A percentile compares a stretch with the other conserved stretches of the same genome.
Evolutionary conservation across 1,140 invertebrate species (phyloP).

Genomic region (Anastrepha ludens): DNA sequence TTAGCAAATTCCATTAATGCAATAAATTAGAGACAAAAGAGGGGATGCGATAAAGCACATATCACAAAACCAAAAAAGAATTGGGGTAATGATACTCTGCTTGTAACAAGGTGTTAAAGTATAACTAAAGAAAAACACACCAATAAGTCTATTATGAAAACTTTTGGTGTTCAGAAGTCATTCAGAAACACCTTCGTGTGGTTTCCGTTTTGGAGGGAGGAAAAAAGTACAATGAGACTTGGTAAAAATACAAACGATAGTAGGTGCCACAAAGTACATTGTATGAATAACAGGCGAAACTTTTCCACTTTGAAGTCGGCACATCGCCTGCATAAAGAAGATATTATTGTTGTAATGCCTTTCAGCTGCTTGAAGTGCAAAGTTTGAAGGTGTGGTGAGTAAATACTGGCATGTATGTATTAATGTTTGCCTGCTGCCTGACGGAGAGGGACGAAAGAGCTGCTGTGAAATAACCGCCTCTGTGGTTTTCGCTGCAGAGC

Average conservation of each 20-base stretch:
- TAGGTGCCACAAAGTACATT: not conserved
- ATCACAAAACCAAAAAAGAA: not conserved
- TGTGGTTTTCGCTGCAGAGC: not conserved
- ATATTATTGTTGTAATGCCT: not conserved
- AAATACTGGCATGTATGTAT: not conserved
- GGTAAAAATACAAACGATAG: not conserved
- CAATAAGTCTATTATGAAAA: constrained; percentile 6
- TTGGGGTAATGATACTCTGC: not conserved
- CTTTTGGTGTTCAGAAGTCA: constrained; percentile 16
- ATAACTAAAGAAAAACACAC: constrained; percentile 26
- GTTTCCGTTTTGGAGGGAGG: not conserved
- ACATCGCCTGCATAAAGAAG: not conserved
- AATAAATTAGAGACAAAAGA: not conserved
- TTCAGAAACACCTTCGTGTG: not conserved
- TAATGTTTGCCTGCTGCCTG: not conserved
- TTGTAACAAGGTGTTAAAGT: not conserved
- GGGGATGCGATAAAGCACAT: not conserved
- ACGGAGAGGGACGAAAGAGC: not conserved
- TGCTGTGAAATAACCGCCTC: constrained; percentile 4
- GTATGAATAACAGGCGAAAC: constrained; percentile 17
- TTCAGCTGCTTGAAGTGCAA: not conserved
- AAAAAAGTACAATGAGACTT: not conserved
- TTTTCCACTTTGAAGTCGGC: constrained; percentile 24
- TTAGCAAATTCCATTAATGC: constrained; percentile 39
- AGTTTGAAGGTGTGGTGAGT: not conserved